A percentile compares a stretch with the other conserved stretches of the same genome.
phyloP scores from a whole-genome alignment of 2,113 vertebrate species.

The Strix aluco region DNA sequence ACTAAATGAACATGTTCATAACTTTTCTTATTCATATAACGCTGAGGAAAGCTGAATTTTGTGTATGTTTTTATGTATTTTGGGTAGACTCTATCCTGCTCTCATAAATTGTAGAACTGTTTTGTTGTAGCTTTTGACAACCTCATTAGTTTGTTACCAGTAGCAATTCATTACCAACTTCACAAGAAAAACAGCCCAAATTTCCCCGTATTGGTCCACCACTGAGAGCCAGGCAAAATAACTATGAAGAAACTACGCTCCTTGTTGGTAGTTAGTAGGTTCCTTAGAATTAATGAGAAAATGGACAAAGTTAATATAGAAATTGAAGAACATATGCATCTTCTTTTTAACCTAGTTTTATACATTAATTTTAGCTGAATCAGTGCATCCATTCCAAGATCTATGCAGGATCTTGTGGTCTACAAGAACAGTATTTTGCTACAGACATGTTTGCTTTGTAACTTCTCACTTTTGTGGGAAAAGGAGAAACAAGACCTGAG shows the following conservation, averaged over 20 bases:
- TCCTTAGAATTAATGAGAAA: background rate
- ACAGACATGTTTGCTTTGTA: background rate
- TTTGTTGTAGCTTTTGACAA: slow-evolving; percentile 63
- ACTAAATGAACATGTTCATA: background rate
- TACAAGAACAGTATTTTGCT: background rate
- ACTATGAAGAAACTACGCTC: background rate
- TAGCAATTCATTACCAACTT: slow-evolving; percentile 65
- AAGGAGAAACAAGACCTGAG: background rate
- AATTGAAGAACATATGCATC: background rate
- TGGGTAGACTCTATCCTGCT: background rate
- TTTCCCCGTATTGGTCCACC: slow-evolving; percentile 1
- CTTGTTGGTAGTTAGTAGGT: background rate
- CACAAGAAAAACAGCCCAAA: slow-evolving; percentile 23
- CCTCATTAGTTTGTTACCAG: slow-evolving; percentile 73
- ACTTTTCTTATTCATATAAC: background rate
- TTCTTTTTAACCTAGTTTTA: background rate
- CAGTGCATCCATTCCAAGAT: background rate
- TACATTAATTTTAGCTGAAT: background rate
- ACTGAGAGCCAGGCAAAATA: slow-evolving; percentile 28
- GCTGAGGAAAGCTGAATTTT: background rate
- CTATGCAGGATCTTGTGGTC: background rate
- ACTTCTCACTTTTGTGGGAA: background rate
- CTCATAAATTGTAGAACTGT: slow-evolving; percentile 47
- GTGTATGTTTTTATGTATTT: background rate
- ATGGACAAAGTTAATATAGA: background rate